Base-by-base conservation (phyloP, 1,140 invertebrate species). In the Drosophila sp. region DNA sequence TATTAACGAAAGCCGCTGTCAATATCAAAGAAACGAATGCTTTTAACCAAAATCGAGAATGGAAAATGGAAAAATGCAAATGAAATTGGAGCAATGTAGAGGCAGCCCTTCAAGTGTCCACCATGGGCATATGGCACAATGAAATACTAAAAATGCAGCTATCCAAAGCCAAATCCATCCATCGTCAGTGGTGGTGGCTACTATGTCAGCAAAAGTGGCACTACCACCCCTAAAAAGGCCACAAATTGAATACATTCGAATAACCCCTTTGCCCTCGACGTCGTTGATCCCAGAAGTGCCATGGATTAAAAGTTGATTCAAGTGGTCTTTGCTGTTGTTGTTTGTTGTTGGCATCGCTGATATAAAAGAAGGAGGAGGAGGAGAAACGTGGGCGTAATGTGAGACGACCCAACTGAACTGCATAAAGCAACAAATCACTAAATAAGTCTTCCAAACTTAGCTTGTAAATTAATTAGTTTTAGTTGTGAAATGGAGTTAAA, bases 381-480 rank as follows among this genome's bases (percentile, higher is more conserved):
- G 0, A 25, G 6, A 47, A 50, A 5, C 25, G 44, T 25, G 44
- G 25, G 44, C 23, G 44, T 50, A 50, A 50, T 50, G 44, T 50
- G 7, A 50, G 25, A 50, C 44, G 44, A 50, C 7, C 70, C 67
- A 67, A 65, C 29, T 25, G 58, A 80, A 86, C 72, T 50, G 41
- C 30, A 57, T 41, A 85, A 85, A 80, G 75, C 80, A 91, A 91
- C 89, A 91, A 91, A 91, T 91, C 90, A 91, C 90, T 91, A 76
- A 91, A 77, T 70, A 87, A 91, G 90, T 91, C 90, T 91, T 91
- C 90, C 90, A 91, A 83, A 71, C 78, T 30, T 87, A 86, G 84
- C 66, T 47, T 7, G 66, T 86, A 86, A 73, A 76, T 79, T 72
- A 71, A 57, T 60, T 80, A 84, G 80, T 73, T 66, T 64, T 73